Conservation (phyloP, 2,113 vertebrate species). For the Coptodon bakossiorum region DNA sequence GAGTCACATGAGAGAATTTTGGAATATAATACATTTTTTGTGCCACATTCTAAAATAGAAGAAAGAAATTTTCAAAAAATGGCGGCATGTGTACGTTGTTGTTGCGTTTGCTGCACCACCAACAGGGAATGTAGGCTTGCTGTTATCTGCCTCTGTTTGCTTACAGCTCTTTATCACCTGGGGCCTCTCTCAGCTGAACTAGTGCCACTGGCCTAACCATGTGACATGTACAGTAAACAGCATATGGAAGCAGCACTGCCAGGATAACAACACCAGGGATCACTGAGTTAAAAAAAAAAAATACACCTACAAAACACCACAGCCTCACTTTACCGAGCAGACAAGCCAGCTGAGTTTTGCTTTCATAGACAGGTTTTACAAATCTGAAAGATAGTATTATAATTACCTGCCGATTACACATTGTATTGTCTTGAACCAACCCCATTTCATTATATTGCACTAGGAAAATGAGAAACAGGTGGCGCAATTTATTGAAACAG, state of each 20-base stretch:
- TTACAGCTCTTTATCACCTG: conserved; percentile 43
- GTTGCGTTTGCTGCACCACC: background rate
- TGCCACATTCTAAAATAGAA: background rate
- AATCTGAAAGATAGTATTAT: background rate
- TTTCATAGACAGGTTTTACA: background rate
- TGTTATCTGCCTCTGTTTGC: conserved; percentile 53
- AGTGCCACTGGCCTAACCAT: conserved; percentile 26
- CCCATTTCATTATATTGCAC: background rate
- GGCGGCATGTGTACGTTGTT: background rate
- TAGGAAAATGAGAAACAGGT: background rate
- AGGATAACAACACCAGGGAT: background rate
- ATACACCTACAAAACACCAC: background rate
- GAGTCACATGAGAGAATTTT: background rate
- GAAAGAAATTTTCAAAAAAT: background rate
- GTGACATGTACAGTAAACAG: conserved; percentile 56
- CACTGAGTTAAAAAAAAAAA: background rate
- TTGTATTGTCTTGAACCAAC: background rate
- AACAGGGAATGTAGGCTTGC: background rate
- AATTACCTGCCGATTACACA: background rate
- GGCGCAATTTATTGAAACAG: background rate
- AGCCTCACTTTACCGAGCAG: background rate
- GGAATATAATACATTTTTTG: accelerated
- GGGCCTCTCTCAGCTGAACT: conserved; percentile 7
- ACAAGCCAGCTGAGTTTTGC: background rate
- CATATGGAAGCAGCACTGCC: conserved; percentile 20